A percentile compares a stretch with the other conserved stretches of the same genome.
Conservation (phyloP, 2,888 invertebrate species). For the Ophraella communa region DNA sequence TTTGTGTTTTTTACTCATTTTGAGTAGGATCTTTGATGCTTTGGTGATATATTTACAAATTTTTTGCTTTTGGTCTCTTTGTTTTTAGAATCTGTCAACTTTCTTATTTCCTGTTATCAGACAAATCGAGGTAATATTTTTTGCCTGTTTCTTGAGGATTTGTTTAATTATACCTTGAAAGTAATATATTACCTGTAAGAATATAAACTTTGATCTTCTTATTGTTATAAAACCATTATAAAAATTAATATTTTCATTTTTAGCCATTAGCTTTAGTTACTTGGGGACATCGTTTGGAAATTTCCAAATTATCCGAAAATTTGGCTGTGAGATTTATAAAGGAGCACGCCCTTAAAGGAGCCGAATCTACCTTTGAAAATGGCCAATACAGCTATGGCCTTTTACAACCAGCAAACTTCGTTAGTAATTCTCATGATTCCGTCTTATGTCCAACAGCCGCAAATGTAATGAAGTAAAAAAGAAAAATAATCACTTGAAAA, state of each 20-base stretch:
- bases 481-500: conserved; percentile 1
- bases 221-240: neutral
- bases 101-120: too few relatives aligned
- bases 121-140: too few relatives aligned
- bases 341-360: conserved; percentile 66
- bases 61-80: too few relatives aligned
- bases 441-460: conserved; percentile 57
- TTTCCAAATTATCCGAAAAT: conserved; percentile 69
- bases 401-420: conserved; percentile 56
- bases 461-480: conserved; percentile 35
- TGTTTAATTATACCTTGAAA: too few relatives aligned
- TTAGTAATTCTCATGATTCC: conserved; percentile 60
- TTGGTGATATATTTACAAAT: too few relatives aligned
- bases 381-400: conserved; percentile 65
- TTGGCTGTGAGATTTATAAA: conserved; percentile 69
- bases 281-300: conserved; percentile 76
- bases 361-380: conserved; percentile 62
- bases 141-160: too few relatives aligned
- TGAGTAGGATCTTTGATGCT: too few relatives aligned
- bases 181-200: too few relatives aligned
- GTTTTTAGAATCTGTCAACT: too few relatives aligned
- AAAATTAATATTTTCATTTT: conserved; percentile 49
- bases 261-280: conserved; percentile 77
- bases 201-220: too few relatives aligned
- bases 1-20: too few relatives aligned